Evolutionary conservation across 2,888 invertebrate genomes (phyloP).

Genomic region (Meteorus colon): DNA sequence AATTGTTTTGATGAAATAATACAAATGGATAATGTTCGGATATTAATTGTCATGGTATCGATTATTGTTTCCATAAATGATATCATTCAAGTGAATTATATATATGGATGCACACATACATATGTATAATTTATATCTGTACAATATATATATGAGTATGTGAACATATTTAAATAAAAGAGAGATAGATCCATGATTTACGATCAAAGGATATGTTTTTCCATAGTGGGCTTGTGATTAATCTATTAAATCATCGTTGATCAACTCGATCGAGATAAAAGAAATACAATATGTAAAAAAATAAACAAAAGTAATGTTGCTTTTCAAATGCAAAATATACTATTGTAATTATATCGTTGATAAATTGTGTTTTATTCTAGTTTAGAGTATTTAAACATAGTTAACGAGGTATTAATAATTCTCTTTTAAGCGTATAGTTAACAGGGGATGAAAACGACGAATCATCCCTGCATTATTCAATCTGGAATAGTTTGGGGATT

Average conservation of each 20-base stretch:
- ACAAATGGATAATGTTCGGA: not conserved
- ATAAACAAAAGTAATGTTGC: slow-evolving; percentile 58
- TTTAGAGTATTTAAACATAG: slow-evolving; percentile 13
- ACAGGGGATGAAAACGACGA: too few species aligned
- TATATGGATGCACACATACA: slow-evolving; percentile 19
- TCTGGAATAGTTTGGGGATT: too few species aligned
- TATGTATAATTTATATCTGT: not conserved
- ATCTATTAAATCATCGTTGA: slow-evolving; percentile 61
- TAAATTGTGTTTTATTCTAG: slow-evolving; percentile 71
- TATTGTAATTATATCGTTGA: slow-evolving; percentile 71
- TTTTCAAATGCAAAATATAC: slow-evolving; percentile 68
- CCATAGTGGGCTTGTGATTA: slow-evolving; percentile 67
- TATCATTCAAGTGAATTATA: slow-evolving; percentile 9
- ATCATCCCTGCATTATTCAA: too few species aligned
- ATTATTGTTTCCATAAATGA: slow-evolving; percentile 8
- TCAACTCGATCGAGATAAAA: slow-evolving; percentile 54
- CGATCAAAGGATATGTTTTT: slow-evolving; percentile 58
- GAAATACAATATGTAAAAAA: slow-evolving; percentile 63
- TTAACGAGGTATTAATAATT: too few species aligned
- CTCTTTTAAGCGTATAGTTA: too few species aligned
- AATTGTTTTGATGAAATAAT: slow-evolving; percentile 1
- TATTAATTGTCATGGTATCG: slow-evolving; percentile 9
- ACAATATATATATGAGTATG: not conserved
- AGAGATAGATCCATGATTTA: slow-evolving; percentile 55
- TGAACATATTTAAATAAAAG: slow-evolving; percentile 39